Evolutionary conservation across 2,797 vertebrate genomes (phyloP).

Genomic region (Chaetodon trifasciatus): DNA sequence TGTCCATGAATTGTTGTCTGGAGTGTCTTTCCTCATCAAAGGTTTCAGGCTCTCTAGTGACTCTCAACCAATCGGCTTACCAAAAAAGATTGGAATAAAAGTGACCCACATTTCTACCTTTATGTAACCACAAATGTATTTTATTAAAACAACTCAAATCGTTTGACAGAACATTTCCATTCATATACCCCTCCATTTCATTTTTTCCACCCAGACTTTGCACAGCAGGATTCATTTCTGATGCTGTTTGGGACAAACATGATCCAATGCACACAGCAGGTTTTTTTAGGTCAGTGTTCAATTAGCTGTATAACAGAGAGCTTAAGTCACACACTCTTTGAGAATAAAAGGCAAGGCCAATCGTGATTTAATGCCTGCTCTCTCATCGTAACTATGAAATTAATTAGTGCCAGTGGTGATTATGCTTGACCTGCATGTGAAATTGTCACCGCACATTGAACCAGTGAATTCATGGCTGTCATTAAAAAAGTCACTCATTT

Average conservation of each 20-base stretch:
- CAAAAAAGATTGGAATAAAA: neutral
- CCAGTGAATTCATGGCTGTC: neutral
- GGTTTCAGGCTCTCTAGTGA: neutral
- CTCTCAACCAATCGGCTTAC: neutral
- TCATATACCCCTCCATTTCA: neutral
- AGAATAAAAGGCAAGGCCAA: constrained; percentile 4
- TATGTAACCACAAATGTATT: neutral
- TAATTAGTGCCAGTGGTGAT: constrained; percentile 33
- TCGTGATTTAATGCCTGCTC: constrained; percentile 26
- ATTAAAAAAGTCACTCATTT: neutral
- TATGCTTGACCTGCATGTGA: constrained; percentile 12
- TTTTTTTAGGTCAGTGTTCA: neutral
- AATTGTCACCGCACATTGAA: neutral
- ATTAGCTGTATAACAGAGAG: neutral
- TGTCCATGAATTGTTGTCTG: neutral
- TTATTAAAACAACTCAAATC: neutral
- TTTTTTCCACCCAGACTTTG: neutral
- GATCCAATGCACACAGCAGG: neutral
- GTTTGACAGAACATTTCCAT: neutral
- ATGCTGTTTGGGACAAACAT: neutral
- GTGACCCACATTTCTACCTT: neutral
- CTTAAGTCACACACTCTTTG: constrained; percentile 1
- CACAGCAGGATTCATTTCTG: neutral
- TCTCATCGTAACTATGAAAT: neutral
- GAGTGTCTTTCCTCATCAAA: neutral